These are phyloP conservation scores for Platichthys flesus DNA, from an alignment of 2,113 vertebrate genomes.

Conservation along the genomic window DNA sequence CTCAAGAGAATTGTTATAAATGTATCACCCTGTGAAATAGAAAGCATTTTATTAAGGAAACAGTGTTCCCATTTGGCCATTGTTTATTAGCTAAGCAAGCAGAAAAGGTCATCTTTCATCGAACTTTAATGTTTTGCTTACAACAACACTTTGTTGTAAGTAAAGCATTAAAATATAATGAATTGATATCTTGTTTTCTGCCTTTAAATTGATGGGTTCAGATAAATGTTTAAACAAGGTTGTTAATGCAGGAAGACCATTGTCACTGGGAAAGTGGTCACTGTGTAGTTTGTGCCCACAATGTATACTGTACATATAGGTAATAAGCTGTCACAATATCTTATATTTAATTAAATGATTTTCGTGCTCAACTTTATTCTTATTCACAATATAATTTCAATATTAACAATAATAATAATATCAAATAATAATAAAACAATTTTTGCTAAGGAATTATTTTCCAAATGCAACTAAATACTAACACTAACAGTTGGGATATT, in stretches of 20 bases:
- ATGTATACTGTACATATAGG: neutral
- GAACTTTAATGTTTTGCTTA: slow-evolving; percentile 12
- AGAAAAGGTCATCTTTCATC: slow-evolving; percentile 22
- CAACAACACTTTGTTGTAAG: neutral
- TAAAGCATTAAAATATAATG: neutral
- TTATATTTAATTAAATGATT: no score
- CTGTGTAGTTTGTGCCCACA: no score
- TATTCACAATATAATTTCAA: no score
- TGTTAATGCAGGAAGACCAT: neutral
- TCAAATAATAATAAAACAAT: no score
- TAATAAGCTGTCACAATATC: no score
- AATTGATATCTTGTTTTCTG: neutral
- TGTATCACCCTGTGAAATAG: slow-evolving; percentile 22
- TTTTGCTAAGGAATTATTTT: no score
- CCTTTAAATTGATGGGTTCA: slow-evolving; percentile 2
- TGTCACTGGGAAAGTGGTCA: no score
- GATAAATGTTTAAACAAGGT: neutral
- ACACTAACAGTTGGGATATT: no score
- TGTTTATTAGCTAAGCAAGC: slow-evolving; percentile 21
- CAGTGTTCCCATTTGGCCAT: neutral
- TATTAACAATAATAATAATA: no score
- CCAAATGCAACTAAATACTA: no score
- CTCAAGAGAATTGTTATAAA: slow-evolving; percentile 29
- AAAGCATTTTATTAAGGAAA: slow-evolving; percentile 6
- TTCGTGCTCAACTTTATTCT: no score